Conservation (phyloP, 2,113 vertebrate species). For the Ifrita kowaldi region DNA sequence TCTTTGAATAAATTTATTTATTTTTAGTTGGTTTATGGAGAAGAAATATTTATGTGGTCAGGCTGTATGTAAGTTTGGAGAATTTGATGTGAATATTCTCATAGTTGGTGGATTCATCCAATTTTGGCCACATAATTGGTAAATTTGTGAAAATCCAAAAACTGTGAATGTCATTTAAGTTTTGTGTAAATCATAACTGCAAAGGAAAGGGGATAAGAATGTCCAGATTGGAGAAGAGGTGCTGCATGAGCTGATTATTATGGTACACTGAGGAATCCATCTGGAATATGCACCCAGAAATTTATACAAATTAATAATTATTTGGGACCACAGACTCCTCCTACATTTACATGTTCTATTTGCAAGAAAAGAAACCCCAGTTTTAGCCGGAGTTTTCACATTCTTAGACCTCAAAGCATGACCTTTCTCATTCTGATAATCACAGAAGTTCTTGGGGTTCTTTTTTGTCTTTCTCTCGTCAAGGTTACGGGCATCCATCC, state of each 20-base stretch:
- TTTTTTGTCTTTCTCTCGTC: neutral
- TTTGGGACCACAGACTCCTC: neutral
- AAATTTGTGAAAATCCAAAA: neutral
- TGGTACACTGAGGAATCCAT: neutral
- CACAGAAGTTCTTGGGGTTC: neutral
- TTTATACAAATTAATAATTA: accelerated
- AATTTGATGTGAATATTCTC: neutral
- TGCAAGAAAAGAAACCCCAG: neutral
- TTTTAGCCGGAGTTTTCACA: neutral
- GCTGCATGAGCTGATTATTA: neutral
- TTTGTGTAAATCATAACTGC: neutral
- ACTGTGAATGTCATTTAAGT: neutral
- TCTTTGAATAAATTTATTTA: neutral
- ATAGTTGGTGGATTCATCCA: neutral
- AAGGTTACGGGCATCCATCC: conserved; percentile 55
- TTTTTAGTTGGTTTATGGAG: neutral
- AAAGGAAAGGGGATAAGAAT: neutral
- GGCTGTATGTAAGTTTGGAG: neutral
- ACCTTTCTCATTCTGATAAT: accelerated
- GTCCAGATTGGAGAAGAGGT: neutral
- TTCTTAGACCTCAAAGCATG: neutral
- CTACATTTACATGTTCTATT: neutral
- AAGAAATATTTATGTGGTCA: neutral
- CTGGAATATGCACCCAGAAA: accelerated
- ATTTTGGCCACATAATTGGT: neutral